Evolutionary conservation across 2,113 vertebrate species (phyloP), one percentile per base, ranked within the genome.

Genomic region (Propithecus coquereli): DNA sequence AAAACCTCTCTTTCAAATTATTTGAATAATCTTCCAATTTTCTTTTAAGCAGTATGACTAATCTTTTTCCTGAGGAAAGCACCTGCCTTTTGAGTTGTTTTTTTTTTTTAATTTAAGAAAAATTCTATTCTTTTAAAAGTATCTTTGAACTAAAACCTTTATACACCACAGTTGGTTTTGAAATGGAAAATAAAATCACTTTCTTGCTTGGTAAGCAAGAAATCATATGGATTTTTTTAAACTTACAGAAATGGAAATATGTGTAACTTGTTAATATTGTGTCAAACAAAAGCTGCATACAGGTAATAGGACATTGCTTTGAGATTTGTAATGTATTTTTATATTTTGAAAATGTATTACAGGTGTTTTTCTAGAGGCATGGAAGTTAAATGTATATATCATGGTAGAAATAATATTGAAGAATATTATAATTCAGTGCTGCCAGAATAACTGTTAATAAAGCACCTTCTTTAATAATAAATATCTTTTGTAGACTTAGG

Each of bases 291-390:
- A 98, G 98, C 98, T 98, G 98, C 98, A 98, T 98, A 99, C 98
- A 99, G 98, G 98, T 98, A 98, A 98, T 98, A 98, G 98, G 98
- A 98, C 98, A 94, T 98, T 99, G 99, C 99, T 99, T 98, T 99
- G 40, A 98, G 99, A 99, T 99, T 99, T 99, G 99, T 99, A 99
- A 99, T 99, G 99, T 99, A 99, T 99, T 99, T 99, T 99, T 99
- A 99, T 99, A 99, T 99, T 98, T 99, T 98, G 98, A 99, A 61
- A 98, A 99, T 99, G 98, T 99, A 98, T 98, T 99, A 99, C 99
- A 99, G 99, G 99, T 99, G 98, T 99, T 99, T 99, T 98, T 99
- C 98, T 99, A 99, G 98, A 98, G 98, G 98, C 98, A 99, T 99
- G 98, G 98, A 98, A 98, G 98, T 98, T 98, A 98, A 98, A 98